Conservation (phyloP, 2,113 vertebrate species). For the Mirza zaza region DNA sequence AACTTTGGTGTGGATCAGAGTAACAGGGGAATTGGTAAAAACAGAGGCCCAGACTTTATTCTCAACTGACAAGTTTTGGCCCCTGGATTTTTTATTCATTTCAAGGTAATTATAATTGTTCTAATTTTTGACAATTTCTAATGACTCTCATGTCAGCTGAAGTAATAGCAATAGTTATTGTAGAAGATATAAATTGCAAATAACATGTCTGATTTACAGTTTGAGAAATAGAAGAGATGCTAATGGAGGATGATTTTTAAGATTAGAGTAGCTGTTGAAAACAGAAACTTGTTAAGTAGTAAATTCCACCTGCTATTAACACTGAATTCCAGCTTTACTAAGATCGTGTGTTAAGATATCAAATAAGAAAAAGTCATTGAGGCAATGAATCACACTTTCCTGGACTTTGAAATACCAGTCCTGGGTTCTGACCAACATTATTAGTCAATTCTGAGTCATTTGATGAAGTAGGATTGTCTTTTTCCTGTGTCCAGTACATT, state of each 20-base stretch:
- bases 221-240: background rate
- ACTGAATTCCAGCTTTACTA: background rate
- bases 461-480: background rate
- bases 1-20: background rate
- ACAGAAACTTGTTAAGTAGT: background rate
- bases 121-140: background rate
- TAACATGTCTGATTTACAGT: background rate
- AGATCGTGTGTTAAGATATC: background rate
- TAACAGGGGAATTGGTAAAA: background rate
- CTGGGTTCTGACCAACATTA: background rate
- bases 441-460: background rate
- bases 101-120: background rate
- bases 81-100: background rate
- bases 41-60: background rate
- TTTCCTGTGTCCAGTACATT: background rate
- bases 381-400: background rate
- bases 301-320: background rate
- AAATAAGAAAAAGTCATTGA: background rate
- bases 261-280: background rate
- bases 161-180: background rate
- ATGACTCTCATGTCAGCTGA: background rate
- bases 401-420: background rate
- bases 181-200: background rate
- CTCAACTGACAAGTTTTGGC: background rate
- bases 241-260: background rate